Conservation (phyloP, 2,888 invertebrate genomes). For the Pasiphila rectangulata region DNA sequence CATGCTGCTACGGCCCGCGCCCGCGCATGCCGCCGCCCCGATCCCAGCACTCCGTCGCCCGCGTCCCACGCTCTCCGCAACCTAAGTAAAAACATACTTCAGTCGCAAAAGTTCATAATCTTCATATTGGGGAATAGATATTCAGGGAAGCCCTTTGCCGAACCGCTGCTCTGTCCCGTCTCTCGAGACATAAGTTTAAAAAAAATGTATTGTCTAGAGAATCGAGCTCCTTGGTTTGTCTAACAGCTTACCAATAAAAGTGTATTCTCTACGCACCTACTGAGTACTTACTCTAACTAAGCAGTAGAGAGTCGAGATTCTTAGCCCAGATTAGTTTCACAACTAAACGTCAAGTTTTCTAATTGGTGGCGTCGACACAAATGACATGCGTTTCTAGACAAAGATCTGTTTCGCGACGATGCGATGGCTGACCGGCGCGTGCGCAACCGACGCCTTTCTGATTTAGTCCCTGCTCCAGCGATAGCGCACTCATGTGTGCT, state of each 20-base stretch:
- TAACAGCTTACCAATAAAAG: too few relatives aligned
- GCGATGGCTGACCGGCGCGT: constrained; percentile 13
- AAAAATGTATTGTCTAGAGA: too few relatives aligned
- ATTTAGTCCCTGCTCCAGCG: constrained; percentile 13
- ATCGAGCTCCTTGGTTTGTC: too few relatives aligned
- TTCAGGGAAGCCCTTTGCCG: too few relatives aligned
- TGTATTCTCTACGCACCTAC: too few relatives aligned
- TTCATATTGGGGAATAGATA: too few relatives aligned
- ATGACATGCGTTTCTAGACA: constrained; percentile 32
- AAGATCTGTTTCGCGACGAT: constrained; percentile 32
- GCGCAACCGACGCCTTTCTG: constrained; percentile 22
- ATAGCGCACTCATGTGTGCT: constrained; percentile 14
- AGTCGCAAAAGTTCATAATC: too few relatives aligned
- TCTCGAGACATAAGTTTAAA: too few relatives aligned
- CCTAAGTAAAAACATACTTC: neutral
- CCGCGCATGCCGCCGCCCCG: constrained; percentile 35
- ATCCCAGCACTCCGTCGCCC: neutral
- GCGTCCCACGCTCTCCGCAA: neutral
- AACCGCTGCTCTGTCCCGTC: too few relatives aligned
- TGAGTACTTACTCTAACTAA: neutral
- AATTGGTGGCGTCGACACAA: constrained; percentile 22
- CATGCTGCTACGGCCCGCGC: constrained; percentile 46
- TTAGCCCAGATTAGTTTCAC: constrained; percentile 5
- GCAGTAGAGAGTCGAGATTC: neutral
- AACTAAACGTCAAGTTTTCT: constrained; percentile 21